Percentiles rank a stretch among this genome's conserved stretches.
These are phyloP conservation scores for Epiblema foenella DNA, from an alignment of 2,888 invertebrate species.

Conservation along the genomic window DNA sequence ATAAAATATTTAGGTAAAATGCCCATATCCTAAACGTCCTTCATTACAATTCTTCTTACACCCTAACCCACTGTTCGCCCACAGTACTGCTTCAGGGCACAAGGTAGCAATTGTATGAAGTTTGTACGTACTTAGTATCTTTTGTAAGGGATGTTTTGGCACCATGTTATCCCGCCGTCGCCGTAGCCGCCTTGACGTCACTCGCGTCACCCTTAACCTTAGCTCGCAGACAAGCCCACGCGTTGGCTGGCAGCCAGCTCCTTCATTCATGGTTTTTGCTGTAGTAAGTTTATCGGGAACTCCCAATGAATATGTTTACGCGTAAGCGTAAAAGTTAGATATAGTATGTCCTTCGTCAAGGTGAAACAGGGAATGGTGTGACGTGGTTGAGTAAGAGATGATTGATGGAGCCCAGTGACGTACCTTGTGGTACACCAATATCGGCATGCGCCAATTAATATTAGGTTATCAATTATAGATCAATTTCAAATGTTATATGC, in stretches of 20 bases:
- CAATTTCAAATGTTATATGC: neutral
- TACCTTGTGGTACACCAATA: neutral
- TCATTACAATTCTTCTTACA: slow-evolving; percentile 13
- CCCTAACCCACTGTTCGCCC: slow-evolving; percentile 25
- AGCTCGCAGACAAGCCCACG: slow-evolving; percentile 58
- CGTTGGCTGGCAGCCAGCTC: slow-evolving; percentile 67
- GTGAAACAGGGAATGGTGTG: neutral
- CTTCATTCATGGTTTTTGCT: slow-evolving; percentile 61
- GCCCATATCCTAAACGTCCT: slow-evolving; percentile 21
- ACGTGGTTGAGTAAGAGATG: neutral
- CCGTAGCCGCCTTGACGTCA: slow-evolving; percentile 18
- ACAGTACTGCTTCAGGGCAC: neutral
- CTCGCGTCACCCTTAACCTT: slow-evolving; percentile 72
- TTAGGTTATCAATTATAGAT: neutral
- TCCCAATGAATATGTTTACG: slow-evolving; percentile 31
- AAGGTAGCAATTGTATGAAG: no score
- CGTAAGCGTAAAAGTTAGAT: slow-evolving; percentile 15
- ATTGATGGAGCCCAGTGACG: neutral
- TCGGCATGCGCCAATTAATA: neutral
- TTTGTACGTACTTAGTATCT: neutral
- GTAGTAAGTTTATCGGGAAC: slow-evolving; percentile 44
- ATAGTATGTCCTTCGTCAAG: slow-evolving; percentile 27
- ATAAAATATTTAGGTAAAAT: neutral
- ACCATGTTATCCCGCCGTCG: neutral
- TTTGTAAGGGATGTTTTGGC: neutral